Evolutionary conservation across 1,140 invertebrate species (phyloP), one percentile per base, ranked within the genome.

Genomic region (Leptinotarsa defecta): DNA sequence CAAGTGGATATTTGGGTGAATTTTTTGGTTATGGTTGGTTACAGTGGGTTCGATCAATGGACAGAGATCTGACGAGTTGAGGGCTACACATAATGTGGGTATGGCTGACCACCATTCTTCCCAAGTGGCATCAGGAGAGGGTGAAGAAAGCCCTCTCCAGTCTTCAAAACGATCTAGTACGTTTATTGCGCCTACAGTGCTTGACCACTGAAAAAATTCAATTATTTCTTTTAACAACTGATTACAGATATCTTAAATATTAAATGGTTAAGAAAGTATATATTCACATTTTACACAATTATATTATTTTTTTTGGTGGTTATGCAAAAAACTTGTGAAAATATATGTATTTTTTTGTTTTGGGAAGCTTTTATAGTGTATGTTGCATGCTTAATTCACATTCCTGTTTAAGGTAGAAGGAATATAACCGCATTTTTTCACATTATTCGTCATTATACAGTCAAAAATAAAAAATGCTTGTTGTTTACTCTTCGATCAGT

Each of bases 91-190:
- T 81, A 87, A 90, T 78, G 86, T 91, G 85, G 89, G 91, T 84
- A 89, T 86, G 85, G 87, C 88, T 85, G 85, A 89, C 85, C 87
- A 84, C 85, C 84, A 88, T 86, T 87, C 88, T 83, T 84, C 86
- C 81, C 87, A 88, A 84, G 89, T 87, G 81, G 87, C 88, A 83
- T 87, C 85, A 84, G 88, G 87, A 82, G 91, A 90, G 82, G 91
- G 91, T 79, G 93, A 94, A 89, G 91, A 92, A 86, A 93, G 92
- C 82, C 92, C 92, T 83, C 90, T 94, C 73, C 92, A 84, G 86
- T 79, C 84, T 76, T 91, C 90, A 82, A 92, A 93, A 87, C 88
- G 92, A 88, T 92, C 91, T 84, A 93, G 93, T 94, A 94, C 84
- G 93, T 93, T 84, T 63, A 52, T n/a, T 22, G 24, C n/a, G n/a